Evolutionary conservation across 2,888 invertebrate species (phyloP), one percentile per base, ranked within the genome.

Genomic region (Eledone cirrhosa): DNA sequence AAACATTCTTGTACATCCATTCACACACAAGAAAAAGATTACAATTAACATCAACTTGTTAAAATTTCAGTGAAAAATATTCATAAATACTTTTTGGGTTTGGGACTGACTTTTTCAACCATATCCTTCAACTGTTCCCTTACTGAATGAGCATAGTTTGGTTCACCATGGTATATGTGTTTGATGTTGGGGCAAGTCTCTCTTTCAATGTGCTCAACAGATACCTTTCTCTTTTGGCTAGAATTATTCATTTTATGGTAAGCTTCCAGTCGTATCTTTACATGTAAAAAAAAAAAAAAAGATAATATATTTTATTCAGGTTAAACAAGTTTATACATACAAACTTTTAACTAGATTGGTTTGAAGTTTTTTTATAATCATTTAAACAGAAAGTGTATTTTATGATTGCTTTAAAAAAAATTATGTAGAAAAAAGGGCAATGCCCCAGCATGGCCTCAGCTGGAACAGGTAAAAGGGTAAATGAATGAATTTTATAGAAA

Each of bases 111-210:
- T 78, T 95, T 96, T 89, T 95, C 94, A 41, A 97, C 94, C 93
- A 97, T 93, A 91, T 96, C 95, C 80, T 95, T 94, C 90, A 97
- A 91, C 77, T 97, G 96, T 86, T 94, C 94, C 47, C 97, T 93
- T 48, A 97, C 94, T 81, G 94, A 94, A 87, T 95, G 95, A 16
- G 91, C 91, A 84, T 90, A 92, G 81, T 90, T 88, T 5, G 81
- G 77, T 19, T 87, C 84, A 13, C 87, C 87, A 48, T 87, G 95
- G 86, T 95, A 95, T 83, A 96, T 92, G 84, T 95, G 94, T 82
- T 94, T 93, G 53, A 95, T 95, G 88, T 95, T 97, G 16, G 97
- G 97, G 90, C 97, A 97, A 2, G 95, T 94, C 33, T 72, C 33
- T 41, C n/a, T 72, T 81, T 95, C 93, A 29, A 91, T 88, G 79